phyloP scores from a whole-genome alignment of 2,797 vertebrate genomes.

The Neoniphon sammara region DNA sequence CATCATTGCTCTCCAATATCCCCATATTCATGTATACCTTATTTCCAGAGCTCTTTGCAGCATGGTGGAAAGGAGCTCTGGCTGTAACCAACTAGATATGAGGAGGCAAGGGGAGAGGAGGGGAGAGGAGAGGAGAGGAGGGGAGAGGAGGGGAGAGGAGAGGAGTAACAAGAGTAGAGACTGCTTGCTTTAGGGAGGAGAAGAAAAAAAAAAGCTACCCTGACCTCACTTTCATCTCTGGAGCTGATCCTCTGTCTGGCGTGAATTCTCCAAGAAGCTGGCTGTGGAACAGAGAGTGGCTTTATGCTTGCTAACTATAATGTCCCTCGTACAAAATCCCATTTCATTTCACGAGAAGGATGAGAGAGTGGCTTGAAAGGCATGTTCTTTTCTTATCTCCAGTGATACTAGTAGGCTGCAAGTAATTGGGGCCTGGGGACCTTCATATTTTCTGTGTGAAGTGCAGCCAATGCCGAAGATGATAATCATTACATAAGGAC shows the following conservation, averaged over 20 bases:
- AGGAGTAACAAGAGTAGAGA: slow-evolving; percentile 25
- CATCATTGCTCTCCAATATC: slow-evolving; percentile 13
- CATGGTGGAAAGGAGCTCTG: not conserved
- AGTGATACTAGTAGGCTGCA: slow-evolving; percentile 65
- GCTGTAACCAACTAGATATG: not conserved
- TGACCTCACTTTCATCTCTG: slow-evolving; percentile 81
- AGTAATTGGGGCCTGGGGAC: slow-evolving; percentile 64
- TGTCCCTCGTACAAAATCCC: slow-evolving; percentile 72
- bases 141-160: slow-evolving; percentile 12
- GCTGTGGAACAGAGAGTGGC: slow-evolving; percentile 80
- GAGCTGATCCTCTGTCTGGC: slow-evolving; percentile 78
- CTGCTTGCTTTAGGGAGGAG: slow-evolving; percentile 57
- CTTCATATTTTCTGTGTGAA: slow-evolving; percentile 60
- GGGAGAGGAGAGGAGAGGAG: not conserved
- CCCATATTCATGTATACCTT: slow-evolving; percentile 1
- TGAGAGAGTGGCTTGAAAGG: slow-evolving; percentile 78
- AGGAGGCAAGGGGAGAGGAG: not conserved
- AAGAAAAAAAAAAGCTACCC: slow-evolving; percentile 56
- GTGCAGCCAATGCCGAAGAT: slow-evolving; percentile 61
- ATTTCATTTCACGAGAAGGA: slow-evolving; percentile 72
- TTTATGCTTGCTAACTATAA: slow-evolving; percentile 77
- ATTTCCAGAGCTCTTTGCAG: slow-evolving; percentile 28
- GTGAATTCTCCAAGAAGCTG: slow-evolving; percentile 73
- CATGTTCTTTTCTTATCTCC: slow-evolving; percentile 74
- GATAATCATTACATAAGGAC: slow-evolving; percentile 48